Conservation (phyloP, 2,888 invertebrate species). For the Platycnemis pennipes region DNA sequence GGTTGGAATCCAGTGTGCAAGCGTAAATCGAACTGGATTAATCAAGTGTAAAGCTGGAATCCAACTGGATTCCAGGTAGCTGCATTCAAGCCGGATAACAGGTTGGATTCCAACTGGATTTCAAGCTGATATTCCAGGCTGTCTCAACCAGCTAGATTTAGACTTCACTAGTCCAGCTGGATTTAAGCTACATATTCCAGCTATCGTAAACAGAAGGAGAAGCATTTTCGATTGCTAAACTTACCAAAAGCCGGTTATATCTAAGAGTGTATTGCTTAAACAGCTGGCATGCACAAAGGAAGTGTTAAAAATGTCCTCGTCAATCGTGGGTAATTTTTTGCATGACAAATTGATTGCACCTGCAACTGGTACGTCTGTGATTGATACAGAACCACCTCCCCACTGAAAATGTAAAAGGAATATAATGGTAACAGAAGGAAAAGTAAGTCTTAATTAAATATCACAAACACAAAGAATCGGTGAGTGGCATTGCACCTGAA, state of each 20-base stretch:
- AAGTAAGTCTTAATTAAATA: background rate
- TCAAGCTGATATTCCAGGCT: too few relatives aligned
- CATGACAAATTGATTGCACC: slow-evolving; percentile 34
- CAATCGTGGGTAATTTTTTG: background rate
- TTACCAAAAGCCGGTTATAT: background rate
- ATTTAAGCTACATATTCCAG: too few relatives aligned
- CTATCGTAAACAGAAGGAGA: too few relatives aligned
- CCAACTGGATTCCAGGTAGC: too few relatives aligned
- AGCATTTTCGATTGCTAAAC: too few relatives aligned
- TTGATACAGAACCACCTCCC: slow-evolving; percentile 23
- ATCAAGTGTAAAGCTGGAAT: too few relatives aligned
- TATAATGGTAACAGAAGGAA: background rate
- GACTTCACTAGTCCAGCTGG: too few relatives aligned
- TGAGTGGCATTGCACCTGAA: background rate
- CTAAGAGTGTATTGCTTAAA: background rate
- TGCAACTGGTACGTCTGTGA: background rate
- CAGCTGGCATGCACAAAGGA: slow-evolving; percentile 1
- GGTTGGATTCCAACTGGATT: too few relatives aligned
- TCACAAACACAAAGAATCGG: background rate
- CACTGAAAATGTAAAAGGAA: background rate
- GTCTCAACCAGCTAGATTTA: too few relatives aligned
- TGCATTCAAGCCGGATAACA: too few relatives aligned
- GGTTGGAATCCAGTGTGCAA: too few relatives aligned
- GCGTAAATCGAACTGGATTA: too few relatives aligned
- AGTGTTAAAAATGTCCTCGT: background rate